Conservation (phyloP, 1,140 invertebrate genomes). For the Cherax quadricarinatus region DNA sequence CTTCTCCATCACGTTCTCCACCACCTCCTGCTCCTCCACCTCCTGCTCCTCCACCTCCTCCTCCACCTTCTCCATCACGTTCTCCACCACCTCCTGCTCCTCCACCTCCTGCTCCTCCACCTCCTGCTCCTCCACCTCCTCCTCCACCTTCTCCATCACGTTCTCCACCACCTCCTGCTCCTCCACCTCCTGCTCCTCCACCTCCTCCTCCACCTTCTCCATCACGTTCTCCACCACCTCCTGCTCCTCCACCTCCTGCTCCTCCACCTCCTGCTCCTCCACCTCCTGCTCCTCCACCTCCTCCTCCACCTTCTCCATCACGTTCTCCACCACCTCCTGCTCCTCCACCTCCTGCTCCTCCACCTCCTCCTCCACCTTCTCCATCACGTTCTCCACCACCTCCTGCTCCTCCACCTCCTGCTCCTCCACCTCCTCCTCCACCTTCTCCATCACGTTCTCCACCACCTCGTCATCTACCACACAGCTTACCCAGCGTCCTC, state of each 20-base stretch:
- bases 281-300: neutral
- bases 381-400: neutral
- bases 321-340: neutral
- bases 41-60: neutral
- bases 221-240: neutral
- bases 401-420: neutral
- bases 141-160: neutral
- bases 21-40: neutral
- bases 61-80: neutral
- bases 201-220: neutral
- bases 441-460: neutral
- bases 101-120: too few relatives aligned
- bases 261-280: neutral
- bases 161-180: neutral
- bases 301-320: too few relatives aligned
- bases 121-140: neutral
- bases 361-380: neutral
- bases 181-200: neutral
- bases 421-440: neutral
- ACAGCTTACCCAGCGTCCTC: conserved; percentile 53
- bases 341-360: neutral
- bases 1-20: neutral
- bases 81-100: neutral
- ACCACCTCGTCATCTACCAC: conserved; percentile 6
- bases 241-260: too few relatives aligned